These are phyloP conservation scores for Ormyrus nitidulus DNA, from an alignment of 2,888 invertebrate genomes.

Conservation along the genomic window DNA sequence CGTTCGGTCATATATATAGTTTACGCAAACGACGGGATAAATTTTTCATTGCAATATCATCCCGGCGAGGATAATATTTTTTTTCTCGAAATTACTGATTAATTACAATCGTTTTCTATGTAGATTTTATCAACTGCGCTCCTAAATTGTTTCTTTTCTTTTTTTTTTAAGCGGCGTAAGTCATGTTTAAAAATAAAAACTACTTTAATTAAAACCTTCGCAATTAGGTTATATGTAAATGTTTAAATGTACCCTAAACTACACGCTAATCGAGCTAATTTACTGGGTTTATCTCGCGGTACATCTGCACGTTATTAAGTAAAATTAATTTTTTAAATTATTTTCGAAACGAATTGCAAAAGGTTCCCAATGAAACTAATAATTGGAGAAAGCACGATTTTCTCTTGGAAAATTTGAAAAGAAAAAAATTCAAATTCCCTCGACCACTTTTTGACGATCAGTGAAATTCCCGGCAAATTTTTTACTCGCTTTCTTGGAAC, in stretches of 20 bases:
- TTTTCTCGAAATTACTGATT: not conserved
- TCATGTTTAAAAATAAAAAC: not conserved
- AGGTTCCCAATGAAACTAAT: too few species aligned
- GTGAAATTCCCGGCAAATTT: constrained; percentile 33
- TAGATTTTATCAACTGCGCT: not conserved
- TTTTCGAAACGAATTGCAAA: too few species aligned
- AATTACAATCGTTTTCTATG: constrained; percentile 8
- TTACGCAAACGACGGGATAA: not conserved
- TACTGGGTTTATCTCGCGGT: not conserved
- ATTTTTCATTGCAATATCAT: constrained; percentile 12
- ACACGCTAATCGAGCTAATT: not conserved
- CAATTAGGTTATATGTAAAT: constrained; percentile 20
- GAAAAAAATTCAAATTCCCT: constrained; percentile 2
- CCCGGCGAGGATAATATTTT: constrained; percentile 14
- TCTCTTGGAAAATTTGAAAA: not conserved
- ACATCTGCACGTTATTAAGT: not conserved
- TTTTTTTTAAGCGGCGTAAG: too few species aligned
- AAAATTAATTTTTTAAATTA: too few species aligned
- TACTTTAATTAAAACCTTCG: not conserved
- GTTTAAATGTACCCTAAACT: not conserved
- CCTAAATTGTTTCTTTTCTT: not conserved
- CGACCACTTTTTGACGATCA: not conserved
- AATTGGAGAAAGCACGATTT: too few species aligned
- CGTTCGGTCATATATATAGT: not conserved
- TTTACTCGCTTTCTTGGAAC: constrained; percentile 44